Conservation (phyloP, 2,797 vertebrate genomes). For the Galago senegalensis region DNA sequence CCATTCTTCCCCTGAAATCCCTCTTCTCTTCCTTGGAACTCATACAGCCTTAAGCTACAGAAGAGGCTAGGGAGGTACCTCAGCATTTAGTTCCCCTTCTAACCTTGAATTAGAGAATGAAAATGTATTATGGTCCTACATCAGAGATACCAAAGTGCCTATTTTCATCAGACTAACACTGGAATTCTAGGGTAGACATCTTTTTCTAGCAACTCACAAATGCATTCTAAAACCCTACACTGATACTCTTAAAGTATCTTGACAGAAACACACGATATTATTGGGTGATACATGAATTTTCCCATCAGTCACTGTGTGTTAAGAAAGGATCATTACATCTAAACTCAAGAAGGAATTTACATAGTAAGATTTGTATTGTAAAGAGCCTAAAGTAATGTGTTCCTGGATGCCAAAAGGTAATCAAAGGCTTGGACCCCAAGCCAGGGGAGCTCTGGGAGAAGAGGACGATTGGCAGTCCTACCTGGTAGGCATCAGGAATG, state of each 20-base stretch:
- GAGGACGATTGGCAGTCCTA: constrained; percentile 85
- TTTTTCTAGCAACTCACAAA: constrained; percentile 11
- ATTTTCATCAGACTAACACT: constrained; percentile 27
- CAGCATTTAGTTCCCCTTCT: background rate
- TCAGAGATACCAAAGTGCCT: constrained; percentile 34
- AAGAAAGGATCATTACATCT: constrained; percentile 35
- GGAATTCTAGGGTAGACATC: background rate
- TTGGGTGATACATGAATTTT: constrained; percentile 14
- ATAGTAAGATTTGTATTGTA: constrained; percentile 11
- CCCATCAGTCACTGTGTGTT: constrained; percentile 49
- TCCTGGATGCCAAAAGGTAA: background rate
- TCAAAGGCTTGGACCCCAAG: background rate
- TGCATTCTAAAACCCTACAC: constrained; percentile 41
- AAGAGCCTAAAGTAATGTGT: constrained; percentile 41
- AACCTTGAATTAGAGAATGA: constrained; percentile 34
- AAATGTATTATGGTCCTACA: constrained; percentile 21
- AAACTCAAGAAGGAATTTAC: constrained; percentile 52
- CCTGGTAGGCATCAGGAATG: constrained; percentile 99
- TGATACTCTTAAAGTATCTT: constrained; percentile 42
- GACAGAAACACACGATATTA: background rate
- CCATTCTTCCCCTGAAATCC: background rate
- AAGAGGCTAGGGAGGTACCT: background rate
- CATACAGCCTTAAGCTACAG: background rate
- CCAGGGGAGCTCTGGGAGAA: background rate
- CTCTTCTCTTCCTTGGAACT: background rate